Evolutionary conservation across 2,113 vertebrate species (phyloP).

Genomic region (Parotia lawesii): DNA sequence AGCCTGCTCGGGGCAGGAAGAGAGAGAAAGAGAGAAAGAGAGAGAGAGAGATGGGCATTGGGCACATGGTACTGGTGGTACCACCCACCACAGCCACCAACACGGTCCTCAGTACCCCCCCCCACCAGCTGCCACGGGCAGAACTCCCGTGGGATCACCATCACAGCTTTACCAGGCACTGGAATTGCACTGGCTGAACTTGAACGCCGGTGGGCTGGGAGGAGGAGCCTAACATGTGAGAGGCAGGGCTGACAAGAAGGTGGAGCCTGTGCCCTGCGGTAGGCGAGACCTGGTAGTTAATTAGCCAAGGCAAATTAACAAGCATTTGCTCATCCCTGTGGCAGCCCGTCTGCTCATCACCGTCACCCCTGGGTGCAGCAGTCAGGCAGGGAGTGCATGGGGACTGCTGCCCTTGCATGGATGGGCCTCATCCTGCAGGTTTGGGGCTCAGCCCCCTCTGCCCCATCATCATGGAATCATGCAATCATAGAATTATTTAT

Average conservation of each 20-base stretch:
- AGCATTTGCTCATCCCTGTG: rapidly evolving
- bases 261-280: neutral
- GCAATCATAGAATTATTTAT: neutral
- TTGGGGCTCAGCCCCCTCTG: neutral
- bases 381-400: rapidly evolving
- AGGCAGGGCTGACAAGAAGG: neutral
- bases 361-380: rapidly evolving
- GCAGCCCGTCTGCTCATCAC: neutral
- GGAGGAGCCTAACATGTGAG: neutral
- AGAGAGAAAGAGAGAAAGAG: neutral
- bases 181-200: neutral
- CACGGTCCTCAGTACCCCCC: rapidly evolving
- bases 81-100: neutral
- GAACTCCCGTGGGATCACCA: rapidly evolving
- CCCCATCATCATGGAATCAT: neutral
- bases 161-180: rapidly evolving
- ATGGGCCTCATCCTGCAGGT: neutral
- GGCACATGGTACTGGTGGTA: rapidly evolving
- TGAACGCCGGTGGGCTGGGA: rapidly evolving
- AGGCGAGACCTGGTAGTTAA: neutral
- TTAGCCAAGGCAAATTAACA: neutral
- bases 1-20: slow-evolving; percentile 2
- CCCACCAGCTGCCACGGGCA: neutral
- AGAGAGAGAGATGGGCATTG: rapidly evolving
- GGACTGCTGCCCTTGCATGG: neutral